These are phyloP conservation scores for Megalops atlanticus DNA, from an alignment of 2,113 vertebrate species.

Conservation along the genomic window DNA sequence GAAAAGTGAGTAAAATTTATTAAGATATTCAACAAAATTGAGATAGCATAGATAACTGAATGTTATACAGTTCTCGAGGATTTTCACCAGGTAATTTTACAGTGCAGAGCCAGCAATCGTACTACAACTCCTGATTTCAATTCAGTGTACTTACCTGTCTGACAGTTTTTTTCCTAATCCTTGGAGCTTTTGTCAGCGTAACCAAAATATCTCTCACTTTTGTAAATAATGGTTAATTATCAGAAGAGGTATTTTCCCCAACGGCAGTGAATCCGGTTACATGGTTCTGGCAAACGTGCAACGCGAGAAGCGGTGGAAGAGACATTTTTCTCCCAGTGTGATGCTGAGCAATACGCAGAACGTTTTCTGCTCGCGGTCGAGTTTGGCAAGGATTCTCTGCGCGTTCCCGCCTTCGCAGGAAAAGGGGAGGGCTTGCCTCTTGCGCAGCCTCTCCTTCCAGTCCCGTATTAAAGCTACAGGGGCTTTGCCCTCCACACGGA, in stretches of 20 bases:
- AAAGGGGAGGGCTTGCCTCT: constrained; percentile 48
- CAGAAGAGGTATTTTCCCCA: constrained; percentile 48
- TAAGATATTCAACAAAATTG: constrained; percentile 15
- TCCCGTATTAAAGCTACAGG: constrained; percentile 67
- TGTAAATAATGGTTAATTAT: constrained; percentile 54
- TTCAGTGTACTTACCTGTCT: constrained; percentile 67
- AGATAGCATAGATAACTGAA: not conserved
- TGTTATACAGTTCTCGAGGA: not conserved
- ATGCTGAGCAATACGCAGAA: constrained; percentile 57
- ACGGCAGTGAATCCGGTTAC: constrained; percentile 47
- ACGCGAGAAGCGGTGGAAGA: constrained; percentile 46
- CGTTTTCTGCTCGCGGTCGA: constrained; percentile 51
- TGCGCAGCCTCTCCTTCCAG: constrained; percentile 76
- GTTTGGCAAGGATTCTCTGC: constrained; percentile 53
- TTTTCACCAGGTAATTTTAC: no score
- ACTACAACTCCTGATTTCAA: no score
- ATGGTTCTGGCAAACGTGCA: constrained; percentile 43
- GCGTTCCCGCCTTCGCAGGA: constrained; percentile 62
- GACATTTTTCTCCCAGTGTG: constrained; percentile 69
- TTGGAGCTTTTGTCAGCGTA: constrained; percentile 31
- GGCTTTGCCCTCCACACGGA: constrained; percentile 50
- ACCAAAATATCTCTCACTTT: constrained; percentile 39
- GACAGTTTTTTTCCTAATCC: constrained; percentile 49
- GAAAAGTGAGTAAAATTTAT: no score
- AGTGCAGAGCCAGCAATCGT: no score